phyloP scores from a whole-genome alignment of 2,888 invertebrate species.

The Pyrochroa serraticornis region DNA sequence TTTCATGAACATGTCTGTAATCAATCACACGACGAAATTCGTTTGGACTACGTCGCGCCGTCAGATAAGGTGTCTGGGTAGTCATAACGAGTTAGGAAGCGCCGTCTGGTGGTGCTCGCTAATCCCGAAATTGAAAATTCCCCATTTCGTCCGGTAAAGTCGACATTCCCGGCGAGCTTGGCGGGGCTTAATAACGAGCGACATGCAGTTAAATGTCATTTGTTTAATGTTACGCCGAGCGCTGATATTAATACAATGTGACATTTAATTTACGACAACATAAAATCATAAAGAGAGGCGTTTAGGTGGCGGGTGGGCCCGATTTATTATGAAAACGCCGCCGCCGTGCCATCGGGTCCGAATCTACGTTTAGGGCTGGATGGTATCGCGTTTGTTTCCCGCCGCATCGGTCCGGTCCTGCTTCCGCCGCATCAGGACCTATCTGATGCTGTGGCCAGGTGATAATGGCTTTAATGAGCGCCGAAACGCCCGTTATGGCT shows the following conservation, averaged over 20 bases:
- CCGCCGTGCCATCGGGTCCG: slow-evolving; percentile 4
- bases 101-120: slow-evolving; percentile 7
- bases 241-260: slow-evolving; percentile 48
- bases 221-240: slow-evolving; percentile 45
- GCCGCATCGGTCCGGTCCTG: no score
- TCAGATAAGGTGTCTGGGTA: slow-evolving; percentile 16
- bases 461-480: slow-evolving; percentile 44
- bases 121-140: slow-evolving; percentile 35
- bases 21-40: no score
- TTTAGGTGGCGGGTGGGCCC: slow-evolving; percentile 35
- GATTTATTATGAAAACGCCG: slow-evolving; percentile 32
- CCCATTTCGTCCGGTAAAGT: slow-evolving; percentile 29
- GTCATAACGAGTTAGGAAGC: slow-evolving; percentile 21
- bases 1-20: no score
- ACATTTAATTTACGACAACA: slow-evolving; percentile 49
- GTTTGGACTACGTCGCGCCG: no score
- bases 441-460: slow-evolving; percentile 44
- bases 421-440: slow-evolving; percentile 18
- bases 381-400: not conserved
- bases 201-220: slow-evolving; percentile 49
- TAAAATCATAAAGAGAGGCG: slow-evolving; percentile 45
- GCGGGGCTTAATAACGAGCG: slow-evolving; percentile 41
- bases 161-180: slow-evolving; percentile 29
- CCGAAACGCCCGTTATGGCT: slow-evolving; percentile 34
- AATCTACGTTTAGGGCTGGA: slow-evolving; percentile 2